These are phyloP conservation scores for Brachyistius frenatus DNA, from an alignment of 2,113 vertebrate genomes.

Conservation along the genomic window DNA sequence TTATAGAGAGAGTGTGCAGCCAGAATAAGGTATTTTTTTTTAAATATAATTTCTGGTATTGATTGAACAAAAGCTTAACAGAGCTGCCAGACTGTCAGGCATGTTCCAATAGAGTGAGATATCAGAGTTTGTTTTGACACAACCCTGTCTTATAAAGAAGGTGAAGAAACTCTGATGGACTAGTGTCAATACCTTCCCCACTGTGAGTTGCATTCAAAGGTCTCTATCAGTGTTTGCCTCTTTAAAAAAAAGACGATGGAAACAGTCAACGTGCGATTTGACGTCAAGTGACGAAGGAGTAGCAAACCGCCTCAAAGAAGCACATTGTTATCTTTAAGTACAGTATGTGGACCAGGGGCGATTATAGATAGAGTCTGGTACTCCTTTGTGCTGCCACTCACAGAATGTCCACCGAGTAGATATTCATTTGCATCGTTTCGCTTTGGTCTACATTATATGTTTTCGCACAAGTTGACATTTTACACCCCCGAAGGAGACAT, in stretches of 20 bases:
- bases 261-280: slow-evolving; percentile 33
- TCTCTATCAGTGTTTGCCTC: slow-evolving; percentile 24
- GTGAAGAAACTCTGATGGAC: slow-evolving; percentile 57
- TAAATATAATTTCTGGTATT: slow-evolving; percentile 18
- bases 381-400: slow-evolving; percentile 48
- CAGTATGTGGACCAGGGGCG: slow-evolving; percentile 11
- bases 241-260: background rate
- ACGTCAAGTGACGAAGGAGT: slow-evolving; percentile 18
- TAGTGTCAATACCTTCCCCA: slow-evolving; percentile 45
- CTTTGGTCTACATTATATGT: slow-evolving; percentile 24
- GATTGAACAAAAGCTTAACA: slow-evolving; percentile 39
- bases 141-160: slow-evolving; percentile 57
- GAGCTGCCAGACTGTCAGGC: slow-evolving; percentile 33
- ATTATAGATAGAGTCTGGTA: background rate
- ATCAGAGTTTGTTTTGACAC: slow-evolving; percentile 64
- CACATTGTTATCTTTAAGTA: background rate
- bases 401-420: slow-evolving; percentile 1
- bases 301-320: slow-evolving; percentile 6
- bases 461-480: slow-evolving; percentile 29
- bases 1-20: background rate
- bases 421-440: slow-evolving; percentile 43
- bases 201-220: slow-evolving; percentile 26
- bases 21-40: background rate
- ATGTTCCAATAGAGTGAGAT: slow-evolving; percentile 46
- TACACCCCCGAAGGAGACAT: background rate